Percentiles rank a stretch among this genome's conserved stretches.
Evolutionary conservation across 2,888 invertebrate species (phyloP).

Genomic region (Argynnis bischoffii): DNA sequence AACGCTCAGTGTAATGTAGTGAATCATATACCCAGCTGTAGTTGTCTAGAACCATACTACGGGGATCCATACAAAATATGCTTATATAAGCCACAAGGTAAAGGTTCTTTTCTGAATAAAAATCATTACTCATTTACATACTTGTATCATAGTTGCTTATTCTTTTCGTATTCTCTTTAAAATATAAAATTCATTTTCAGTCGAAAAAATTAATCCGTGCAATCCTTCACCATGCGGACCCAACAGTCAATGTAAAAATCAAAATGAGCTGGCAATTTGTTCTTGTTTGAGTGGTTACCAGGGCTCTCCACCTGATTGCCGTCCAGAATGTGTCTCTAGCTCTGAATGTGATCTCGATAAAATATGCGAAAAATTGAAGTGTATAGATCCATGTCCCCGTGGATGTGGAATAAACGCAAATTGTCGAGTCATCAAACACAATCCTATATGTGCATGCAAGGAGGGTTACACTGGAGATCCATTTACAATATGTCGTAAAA

Average conservation of each 20-base stretch:
- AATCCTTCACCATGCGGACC: conserved; percentile 91
- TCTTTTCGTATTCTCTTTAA: too few relatives aligned
- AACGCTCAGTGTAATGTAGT: conserved; percentile 88
- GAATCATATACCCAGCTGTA: conserved; percentile 89
- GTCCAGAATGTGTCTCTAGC: conserved; percentile 86
- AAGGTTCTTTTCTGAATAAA: conserved; percentile 50
- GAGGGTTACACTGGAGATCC: conserved; percentile 84
- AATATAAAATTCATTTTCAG: conserved; percentile 49
- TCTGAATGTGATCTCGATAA: conserved; percentile 85
- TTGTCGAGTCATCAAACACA: conserved; percentile 88
- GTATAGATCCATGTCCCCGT: conserved; percentile 87
- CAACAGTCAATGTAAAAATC: conserved; percentile 84
- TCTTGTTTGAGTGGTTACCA: conserved; percentile 86
- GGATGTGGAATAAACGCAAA: conserved; percentile 87
- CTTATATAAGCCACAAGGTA: conserved; percentile 79
- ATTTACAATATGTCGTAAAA: conserved; percentile 77
- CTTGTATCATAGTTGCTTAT: too few relatives aligned
- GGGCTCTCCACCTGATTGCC: conserved; percentile 86
- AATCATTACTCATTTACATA: not conserved
- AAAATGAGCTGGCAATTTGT: conserved; percentile 85
- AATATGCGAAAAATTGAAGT: conserved; percentile 87
- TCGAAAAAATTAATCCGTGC: conserved; percentile 70
- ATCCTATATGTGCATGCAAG: conserved; percentile 86
- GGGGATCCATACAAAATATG: conserved; percentile 88
- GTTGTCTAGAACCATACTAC: conserved; percentile 84